Evolutionary conservation across 2,888 invertebrate genomes (phyloP).

Genomic region (Kuschelorhynchus macadamiae): DNA sequence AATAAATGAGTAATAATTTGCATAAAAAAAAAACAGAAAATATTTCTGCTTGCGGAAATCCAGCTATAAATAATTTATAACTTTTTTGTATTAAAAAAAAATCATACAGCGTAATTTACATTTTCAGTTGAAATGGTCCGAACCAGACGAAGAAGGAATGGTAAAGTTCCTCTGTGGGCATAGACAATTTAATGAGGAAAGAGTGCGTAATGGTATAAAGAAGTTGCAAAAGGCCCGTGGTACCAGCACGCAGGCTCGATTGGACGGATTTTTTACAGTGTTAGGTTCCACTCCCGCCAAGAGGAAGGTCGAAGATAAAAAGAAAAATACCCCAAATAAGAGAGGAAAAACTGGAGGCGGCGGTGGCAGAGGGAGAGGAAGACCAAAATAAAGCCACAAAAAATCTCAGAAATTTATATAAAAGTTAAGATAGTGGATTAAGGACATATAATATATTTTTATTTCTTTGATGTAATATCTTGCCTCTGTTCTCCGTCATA

Average conservation of each 20-base stretch:
- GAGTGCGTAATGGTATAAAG: slow-evolving; percentile 91
- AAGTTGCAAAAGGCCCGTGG: slow-evolving; percentile 90
- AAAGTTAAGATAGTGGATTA: no score
- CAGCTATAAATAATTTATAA: no score
- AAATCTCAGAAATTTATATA: no score
- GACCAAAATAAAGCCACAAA: slow-evolving; percentile 54
- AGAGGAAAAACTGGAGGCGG: slow-evolving; percentile 74
- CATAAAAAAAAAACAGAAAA: no score
- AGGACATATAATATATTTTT: no score
- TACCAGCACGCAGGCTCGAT: slow-evolving; percentile 90
- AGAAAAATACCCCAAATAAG: slow-evolving; percentile 80
- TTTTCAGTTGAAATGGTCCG: slow-evolving; percentile 89
- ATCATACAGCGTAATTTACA: no score
- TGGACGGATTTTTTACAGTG: slow-evolving; percentile 96
- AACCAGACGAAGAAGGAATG: slow-evolving; percentile 95
- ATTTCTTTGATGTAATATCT: no score
- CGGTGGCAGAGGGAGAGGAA: slow-evolving; percentile 69
- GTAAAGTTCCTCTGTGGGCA: slow-evolving; percentile 94
- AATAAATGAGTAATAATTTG: no score
- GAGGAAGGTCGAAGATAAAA: slow-evolving; percentile 78
- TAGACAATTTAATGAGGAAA: slow-evolving; percentile 93
- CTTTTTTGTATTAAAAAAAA: no score
- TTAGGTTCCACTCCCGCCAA: slow-evolving; percentile 75
- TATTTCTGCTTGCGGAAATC: no score
- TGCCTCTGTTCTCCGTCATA: no score